Conservation (phyloP, 1,140 invertebrate species). For the Scaptomyza pallida region DNA sequence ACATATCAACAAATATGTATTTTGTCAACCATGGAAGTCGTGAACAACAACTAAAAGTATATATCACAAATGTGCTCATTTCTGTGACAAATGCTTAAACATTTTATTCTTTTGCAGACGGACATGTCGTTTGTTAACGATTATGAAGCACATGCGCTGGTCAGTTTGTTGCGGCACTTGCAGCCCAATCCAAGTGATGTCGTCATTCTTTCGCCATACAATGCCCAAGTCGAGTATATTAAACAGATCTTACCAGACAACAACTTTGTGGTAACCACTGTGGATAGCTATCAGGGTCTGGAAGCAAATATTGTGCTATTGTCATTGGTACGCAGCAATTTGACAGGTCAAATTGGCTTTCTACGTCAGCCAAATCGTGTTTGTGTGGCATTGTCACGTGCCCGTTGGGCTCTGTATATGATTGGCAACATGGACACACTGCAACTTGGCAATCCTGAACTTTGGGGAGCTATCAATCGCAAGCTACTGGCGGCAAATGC, state of each 20-base stretch:
- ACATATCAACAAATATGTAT: constrained; percentile 86
- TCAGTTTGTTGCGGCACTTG: constrained; percentile 84
- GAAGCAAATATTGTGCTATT: constrained; percentile 93
- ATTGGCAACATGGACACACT: constrained; percentile 89
- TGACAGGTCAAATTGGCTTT: constrained; percentile 90
- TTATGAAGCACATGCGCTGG: constrained; percentile 86
- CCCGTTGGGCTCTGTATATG: constrained; percentile 88
- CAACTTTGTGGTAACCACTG: constrained; percentile 85
- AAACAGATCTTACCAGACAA: background rate
- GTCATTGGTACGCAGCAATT: constrained; percentile 92
- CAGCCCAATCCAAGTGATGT: constrained; percentile 86
- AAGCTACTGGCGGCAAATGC: constrained; percentile 41
- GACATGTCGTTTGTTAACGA: constrained; percentile 86
- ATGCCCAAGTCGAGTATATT: constrained; percentile 85
- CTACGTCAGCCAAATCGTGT: constrained; percentile 90
- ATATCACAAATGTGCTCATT: constrained; percentile 19
- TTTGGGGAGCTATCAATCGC: constrained; percentile 85
- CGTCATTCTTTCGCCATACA: constrained; percentile 88
- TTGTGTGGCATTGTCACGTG: constrained; percentile 93
- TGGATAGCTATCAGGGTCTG: constrained; percentile 95
- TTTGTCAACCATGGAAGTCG: constrained; percentile 86
- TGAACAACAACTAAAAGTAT: constrained; percentile 68
- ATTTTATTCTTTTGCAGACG: constrained; percentile 53
- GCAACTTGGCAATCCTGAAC: constrained; percentile 75
- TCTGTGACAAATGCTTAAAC: background rate